Evolutionary conservation across 2,797 vertebrate genomes (phyloP).

Genomic region (Crocodylus rhombifer): DNA sequence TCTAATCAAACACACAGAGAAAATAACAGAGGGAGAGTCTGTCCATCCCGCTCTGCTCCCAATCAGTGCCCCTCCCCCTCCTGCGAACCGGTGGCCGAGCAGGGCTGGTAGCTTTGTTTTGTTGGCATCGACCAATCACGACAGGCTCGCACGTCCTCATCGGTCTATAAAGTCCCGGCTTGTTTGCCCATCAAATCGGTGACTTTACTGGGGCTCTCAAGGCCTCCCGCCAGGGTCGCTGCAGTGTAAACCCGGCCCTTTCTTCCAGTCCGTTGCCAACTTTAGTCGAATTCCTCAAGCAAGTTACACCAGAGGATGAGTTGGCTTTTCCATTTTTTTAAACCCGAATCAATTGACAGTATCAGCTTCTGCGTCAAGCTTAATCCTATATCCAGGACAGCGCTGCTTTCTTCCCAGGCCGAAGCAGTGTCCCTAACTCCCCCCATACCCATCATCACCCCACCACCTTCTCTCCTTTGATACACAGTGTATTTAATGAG

Average conservation of each 20-base stretch:
- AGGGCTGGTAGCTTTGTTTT: conserved; percentile 45
- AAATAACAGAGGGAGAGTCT: too few species aligned
- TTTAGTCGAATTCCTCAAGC: conserved; percentile 67
- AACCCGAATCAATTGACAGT: neutral
- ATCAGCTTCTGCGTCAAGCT: conserved; percentile 23
- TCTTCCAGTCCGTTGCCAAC: conserved; percentile 66
- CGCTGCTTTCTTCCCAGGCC: neutral
- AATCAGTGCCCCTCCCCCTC: neutral
- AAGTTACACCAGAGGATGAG: conserved; percentile 65
- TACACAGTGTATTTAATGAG: too few species aligned
- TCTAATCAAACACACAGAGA: too few species aligned
- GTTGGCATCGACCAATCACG: conserved; percentile 61
- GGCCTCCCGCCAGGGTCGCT: conserved; percentile 42
- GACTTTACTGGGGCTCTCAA: neutral
- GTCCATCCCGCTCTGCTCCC: neutral
- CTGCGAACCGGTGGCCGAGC: neutral
- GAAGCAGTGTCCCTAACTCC: neutral
- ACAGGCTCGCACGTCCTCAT: conserved; percentile 13
- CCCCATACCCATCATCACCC: neutral
- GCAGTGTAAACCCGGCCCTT: conserved; percentile 50
- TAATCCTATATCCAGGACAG: neutral
- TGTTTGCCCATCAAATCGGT: conserved; percentile 50
- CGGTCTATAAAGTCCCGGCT: conserved; percentile 59
- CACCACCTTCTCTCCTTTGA: neutral
- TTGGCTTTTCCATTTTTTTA: conserved; percentile 25